phyloP scores from a whole-genome alignment of 2,888 invertebrate genomes.

The Laspeyria flexula region DNA sequence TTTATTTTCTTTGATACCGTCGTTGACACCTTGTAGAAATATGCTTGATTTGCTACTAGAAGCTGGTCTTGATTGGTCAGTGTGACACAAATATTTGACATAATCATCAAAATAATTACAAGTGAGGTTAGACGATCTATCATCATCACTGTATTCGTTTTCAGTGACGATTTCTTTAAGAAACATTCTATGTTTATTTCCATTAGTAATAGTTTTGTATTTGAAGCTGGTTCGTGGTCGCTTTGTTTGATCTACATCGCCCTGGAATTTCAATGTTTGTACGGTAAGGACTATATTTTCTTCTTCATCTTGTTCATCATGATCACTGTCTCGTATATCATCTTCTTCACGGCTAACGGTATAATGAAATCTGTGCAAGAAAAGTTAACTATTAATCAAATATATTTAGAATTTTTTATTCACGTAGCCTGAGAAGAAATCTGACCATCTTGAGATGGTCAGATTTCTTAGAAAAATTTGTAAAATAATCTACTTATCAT shows the following conservation, averaged over 20 bases:
- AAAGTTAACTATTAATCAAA: no score
- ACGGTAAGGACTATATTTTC: slow-evolving; percentile 72
- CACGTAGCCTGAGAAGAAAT: no score
- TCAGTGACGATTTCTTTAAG: slow-evolving; percentile 69
- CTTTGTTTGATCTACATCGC: slow-evolving; percentile 58
- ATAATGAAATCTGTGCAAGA: slow-evolving; percentile 61
- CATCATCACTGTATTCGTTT: slow-evolving; percentile 53
- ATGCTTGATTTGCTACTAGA: slow-evolving; percentile 71
- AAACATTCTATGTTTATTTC: slow-evolving; percentile 74
- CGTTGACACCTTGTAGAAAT: slow-evolving; percentile 51
- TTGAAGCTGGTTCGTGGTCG: slow-evolving; percentile 72
- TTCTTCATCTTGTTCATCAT: slow-evolving; percentile 45
- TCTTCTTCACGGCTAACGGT: slow-evolving; percentile 37
- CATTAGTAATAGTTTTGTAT: slow-evolving; percentile 62
- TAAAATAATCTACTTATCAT: not conserved
- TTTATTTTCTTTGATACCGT: slow-evolving; percentile 60
- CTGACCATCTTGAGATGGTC: no score
- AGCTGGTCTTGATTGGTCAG: slow-evolving; percentile 65
- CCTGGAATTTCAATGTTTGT: slow-evolving; percentile 75
- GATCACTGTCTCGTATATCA: slow-evolving; percentile 38
- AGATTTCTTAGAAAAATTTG: no score
- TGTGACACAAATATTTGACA: slow-evolving; percentile 67
- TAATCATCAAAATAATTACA: slow-evolving; percentile 75
- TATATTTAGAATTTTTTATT: no score
- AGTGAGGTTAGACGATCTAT: slow-evolving; percentile 64